These are phyloP conservation scores for Brachyhypopomus gauderio DNA, from an alignment of 2,113 vertebrate species.

Conservation along the genomic window DNA sequence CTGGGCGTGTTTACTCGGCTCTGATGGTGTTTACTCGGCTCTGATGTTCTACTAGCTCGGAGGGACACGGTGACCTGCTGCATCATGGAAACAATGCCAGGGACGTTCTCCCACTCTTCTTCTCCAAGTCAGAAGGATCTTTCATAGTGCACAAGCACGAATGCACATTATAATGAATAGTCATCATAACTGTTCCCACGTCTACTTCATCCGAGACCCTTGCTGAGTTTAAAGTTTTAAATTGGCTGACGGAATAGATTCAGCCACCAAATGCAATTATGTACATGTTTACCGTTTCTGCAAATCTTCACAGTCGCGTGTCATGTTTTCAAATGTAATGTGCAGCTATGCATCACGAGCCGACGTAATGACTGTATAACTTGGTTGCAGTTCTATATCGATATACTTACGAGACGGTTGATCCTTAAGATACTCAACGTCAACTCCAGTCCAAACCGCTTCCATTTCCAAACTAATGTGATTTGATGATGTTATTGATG, in stretches of 20 bases:
- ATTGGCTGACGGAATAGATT: background rate
- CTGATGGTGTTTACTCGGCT: constrained; percentile 74
- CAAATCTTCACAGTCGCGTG: constrained; percentile 8
- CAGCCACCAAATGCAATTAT: constrained; percentile 11
- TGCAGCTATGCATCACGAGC: background rate
- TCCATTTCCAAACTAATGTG: constrained; percentile 11
- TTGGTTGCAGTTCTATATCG: constrained; percentile 3
- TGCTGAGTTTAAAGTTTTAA: constrained; percentile 45
- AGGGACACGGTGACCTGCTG: constrained; percentile 70
- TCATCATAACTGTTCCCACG: constrained; percentile 54
- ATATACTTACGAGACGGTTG: constrained; percentile 8
- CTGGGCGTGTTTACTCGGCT: constrained; percentile 70
- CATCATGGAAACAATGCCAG: constrained; percentile 22
- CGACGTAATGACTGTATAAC: constrained; percentile 27
- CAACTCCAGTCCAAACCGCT: background rate
- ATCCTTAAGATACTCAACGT: constrained; percentile 3
- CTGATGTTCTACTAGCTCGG: constrained; percentile 65
- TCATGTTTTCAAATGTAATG: constrained; percentile 11
- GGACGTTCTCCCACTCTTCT: background rate
- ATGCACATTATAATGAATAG: constrained; percentile 52
- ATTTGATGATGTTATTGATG: constrained; percentile 33
- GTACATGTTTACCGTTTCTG: constrained; percentile 1
- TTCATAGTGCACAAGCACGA: constrained; percentile 25
- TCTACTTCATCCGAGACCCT: constrained; percentile 40
- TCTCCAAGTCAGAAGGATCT: constrained; percentile 17